Evolutionary conservation across 2,888 invertebrate species (phyloP).

Genomic region (Cyaniris semiargus): DNA sequence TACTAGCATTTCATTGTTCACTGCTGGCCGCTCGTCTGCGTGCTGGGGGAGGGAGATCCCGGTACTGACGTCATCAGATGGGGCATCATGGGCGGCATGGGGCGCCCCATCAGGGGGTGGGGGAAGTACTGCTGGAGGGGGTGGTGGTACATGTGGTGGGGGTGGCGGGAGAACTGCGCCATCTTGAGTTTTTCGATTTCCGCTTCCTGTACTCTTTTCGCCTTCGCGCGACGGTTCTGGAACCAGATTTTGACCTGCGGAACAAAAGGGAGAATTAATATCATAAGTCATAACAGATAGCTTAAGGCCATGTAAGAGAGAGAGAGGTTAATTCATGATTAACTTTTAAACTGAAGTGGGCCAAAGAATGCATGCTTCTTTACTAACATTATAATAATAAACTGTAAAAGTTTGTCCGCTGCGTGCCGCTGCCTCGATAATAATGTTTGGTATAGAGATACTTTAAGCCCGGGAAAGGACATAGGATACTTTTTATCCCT

Average conservation of each 20-base stretch:
- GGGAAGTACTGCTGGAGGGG: conserved; percentile 83
- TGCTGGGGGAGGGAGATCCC: conserved; percentile 68
- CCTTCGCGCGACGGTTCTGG: conserved; percentile 97
- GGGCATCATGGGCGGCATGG: conserved; percentile 71
- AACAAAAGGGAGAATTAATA: conserved; percentile 56
- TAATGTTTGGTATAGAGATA: too few species aligned
- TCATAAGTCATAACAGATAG: too few species aligned
- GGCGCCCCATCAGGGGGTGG: conserved; percentile 80
- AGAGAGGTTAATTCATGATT: too few species aligned
- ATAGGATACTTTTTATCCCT: too few species aligned
- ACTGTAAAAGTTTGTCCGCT: too few species aligned
- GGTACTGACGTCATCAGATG: conserved; percentile 72
- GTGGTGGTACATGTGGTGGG: conserved; percentile 81
- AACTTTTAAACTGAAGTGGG: too few species aligned
- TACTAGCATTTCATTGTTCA: conserved; percentile 41
- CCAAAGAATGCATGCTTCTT: too few species aligned
- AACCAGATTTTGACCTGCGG: conserved; percentile 93
- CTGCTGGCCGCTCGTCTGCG: conserved; percentile 57
- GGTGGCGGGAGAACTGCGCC: conserved; percentile 83
- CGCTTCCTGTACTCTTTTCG: conserved; percentile 97
- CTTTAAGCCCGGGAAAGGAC: too few species aligned
- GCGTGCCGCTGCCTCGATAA: too few species aligned
- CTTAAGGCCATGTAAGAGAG: too few species aligned
- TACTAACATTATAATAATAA: too few species aligned
- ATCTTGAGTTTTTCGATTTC: conserved; percentile 97